Evolutionary conservation across 2,113 vertebrate genomes (phyloP), one percentile per base, ranked within the genome.

Genomic region (Phalacrocorax pelagicus): DNA sequence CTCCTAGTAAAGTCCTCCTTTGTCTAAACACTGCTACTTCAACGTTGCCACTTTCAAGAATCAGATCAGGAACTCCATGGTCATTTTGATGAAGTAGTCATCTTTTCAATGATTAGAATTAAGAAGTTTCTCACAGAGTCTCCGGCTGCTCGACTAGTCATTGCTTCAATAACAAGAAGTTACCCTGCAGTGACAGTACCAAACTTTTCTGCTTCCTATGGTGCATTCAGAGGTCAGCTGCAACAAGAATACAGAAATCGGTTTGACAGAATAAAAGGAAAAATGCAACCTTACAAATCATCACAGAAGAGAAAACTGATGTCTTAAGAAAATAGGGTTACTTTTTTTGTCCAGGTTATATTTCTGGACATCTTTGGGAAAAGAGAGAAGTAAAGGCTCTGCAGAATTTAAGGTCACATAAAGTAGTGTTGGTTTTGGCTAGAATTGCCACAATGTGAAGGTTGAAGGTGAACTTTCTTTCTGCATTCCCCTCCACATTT

Each of bases 81-180:
- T 88, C 27, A 65, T 96, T 96, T 58, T 94, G 83, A 83, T 81
- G 86, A 79, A 87, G 67, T 88, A 85, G 63, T 61, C 16, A 13
- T 82, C 81, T 92, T 57, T 71, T 84, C 75, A 81, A 58, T 91
- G 55, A 89, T 70, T 85, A 54, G 75, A 96, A 88, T 96, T 65
- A 85, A 88, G 94, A 85, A 24, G 66, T 81, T 77, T 89, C 80
- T 93, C 15, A 15, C 51, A 27, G 94, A 57, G 80, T n/a, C 83
- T 73, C 72, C 74, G 86, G 81, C 91, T 93, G 67, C 88, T 96
- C 0, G 0, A 55, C 75, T 65, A 94, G 81, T 92, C 90, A 36
- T 61, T 87, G 88, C 77, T 92, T 91, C 92, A 84, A 44, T 81
- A 95, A 95, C 20, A 32, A 93, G 92, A 82, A 82, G 42, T 92